Conservation (phyloP, 2,797 vertebrate species). For the Poecilia velifera region DNA sequence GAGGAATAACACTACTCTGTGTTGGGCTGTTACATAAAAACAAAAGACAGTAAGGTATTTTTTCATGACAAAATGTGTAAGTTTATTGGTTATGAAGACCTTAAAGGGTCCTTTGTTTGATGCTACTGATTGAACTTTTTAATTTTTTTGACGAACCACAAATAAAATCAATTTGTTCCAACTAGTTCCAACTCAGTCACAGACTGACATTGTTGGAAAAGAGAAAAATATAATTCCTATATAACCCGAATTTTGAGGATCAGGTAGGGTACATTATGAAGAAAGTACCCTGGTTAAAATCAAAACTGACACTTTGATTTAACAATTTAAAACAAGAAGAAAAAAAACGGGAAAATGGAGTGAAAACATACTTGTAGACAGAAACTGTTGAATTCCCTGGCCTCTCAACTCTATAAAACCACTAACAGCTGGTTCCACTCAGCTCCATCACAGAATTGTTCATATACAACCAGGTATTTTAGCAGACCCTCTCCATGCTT, state of each 20-base stretch:
- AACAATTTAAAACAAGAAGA: constrained; percentile 11
- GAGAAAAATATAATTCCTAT: background rate
- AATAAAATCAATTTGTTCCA: background rate
- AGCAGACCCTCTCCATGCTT: constrained; percentile 33
- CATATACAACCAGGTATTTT: constrained; percentile 61
- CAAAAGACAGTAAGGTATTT: background rate
- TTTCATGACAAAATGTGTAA: background rate
- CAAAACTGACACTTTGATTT: constrained; percentile 18
- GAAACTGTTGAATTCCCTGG: constrained; percentile 22
- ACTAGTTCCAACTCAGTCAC: background rate
- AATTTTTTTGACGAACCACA: background rate
- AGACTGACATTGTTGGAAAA: background rate
- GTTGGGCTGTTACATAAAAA: background rate
- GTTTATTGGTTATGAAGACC: background rate
- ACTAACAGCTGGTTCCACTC: constrained; percentile 68
- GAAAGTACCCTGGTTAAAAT: constrained; percentile 12
- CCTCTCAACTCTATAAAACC: constrained; percentile 32
- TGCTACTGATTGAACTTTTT: background rate
- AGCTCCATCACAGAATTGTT: constrained; percentile 37
- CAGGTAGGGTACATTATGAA: background rate
- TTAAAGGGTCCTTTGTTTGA: background rate
- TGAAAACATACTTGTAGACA: constrained; percentile 34
- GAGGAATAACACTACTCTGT: background rate
- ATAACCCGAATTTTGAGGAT: background rate
- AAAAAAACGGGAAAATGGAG: constrained; percentile 22